phyloP scores from a whole-genome alignment of 1,140 invertebrate genomes.

The Drosophila kikkawai region DNA sequence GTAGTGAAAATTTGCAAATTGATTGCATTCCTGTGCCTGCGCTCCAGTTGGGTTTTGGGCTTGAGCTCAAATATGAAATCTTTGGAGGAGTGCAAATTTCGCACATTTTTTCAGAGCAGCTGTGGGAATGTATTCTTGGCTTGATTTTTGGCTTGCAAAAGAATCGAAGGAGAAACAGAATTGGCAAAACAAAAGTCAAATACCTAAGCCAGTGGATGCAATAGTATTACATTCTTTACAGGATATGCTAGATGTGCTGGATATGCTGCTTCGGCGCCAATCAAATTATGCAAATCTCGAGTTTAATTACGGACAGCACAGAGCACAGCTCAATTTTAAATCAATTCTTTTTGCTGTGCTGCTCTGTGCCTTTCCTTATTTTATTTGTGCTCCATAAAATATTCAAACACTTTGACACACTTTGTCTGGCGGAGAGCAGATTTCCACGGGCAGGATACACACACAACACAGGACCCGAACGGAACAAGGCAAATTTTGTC shows the following conservation, averaged over 20 bases:
- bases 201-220: conserved; percentile 19
- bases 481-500: conserved; percentile 54
- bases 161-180: conserved; percentile 23
- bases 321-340: conserved; percentile 47
- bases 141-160: conserved; percentile 27
- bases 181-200: conserved; percentile 34
- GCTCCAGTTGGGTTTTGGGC: conserved; percentile 10
- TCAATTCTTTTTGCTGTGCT: conserved; percentile 45
- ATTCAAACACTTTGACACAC: conserved; percentile 63
- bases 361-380: conserved; percentile 20
- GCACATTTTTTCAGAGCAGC: conserved; percentile 65
- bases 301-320: conserved; percentile 56
- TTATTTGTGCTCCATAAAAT: conserved; percentile 65
- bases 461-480: conserved; percentile 24
- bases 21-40: conserved; percentile 83
- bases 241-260: background rate
- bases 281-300: conserved; percentile 69
- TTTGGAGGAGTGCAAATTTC: conserved; percentile 69
- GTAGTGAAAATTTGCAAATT: conserved; percentile 84
- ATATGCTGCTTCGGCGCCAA: conserved; percentile 29
- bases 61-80: conserved; percentile 45
- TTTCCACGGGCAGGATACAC: conserved; percentile 12
- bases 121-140: conserved; percentile 57
- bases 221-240: conserved; percentile 53
- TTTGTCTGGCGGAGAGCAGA: conserved; percentile 32